Percentiles rank a stretch among this genome's conserved stretches.
Conservation (phyloP, 2,113 vertebrate genomes). For the Ginglymostoma cirratum region DNA sequence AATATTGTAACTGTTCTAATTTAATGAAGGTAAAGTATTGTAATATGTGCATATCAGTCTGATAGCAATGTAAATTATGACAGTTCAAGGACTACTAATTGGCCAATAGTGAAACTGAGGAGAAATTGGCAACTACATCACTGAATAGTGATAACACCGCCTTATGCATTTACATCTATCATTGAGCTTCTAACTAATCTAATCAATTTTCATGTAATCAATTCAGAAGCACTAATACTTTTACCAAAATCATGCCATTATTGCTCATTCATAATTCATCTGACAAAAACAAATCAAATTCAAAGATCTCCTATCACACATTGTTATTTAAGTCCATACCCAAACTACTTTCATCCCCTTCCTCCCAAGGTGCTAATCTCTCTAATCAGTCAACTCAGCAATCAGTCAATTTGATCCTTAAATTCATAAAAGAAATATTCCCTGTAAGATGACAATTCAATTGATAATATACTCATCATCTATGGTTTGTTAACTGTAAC, state of each 20-base stretch:
- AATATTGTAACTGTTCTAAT: background rate
- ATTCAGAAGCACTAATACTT: background rate
- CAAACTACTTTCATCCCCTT: background rate
- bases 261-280: background rate
- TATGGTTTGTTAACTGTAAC: background rate
- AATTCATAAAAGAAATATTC: background rate
- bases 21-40: background rate
- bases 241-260: background rate
- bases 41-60: background rate
- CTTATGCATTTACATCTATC: background rate
- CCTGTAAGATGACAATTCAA: background rate
- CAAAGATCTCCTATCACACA: background rate
- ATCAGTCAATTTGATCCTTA: background rate
- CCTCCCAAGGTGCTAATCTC: background rate
- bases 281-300: background rate
- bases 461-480: background rate
- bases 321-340: background rate
- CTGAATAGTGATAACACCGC: background rate
- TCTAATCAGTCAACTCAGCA: background rate
- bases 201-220: background rate
- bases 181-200: background rate
- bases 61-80: background rate
- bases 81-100: background rate
- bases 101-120: background rate
- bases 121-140: constrained; percentile 4